phyloP scores from a whole-genome alignment of 2,113 vertebrate genomes.

The Potamarius usumacintae region DNA sequence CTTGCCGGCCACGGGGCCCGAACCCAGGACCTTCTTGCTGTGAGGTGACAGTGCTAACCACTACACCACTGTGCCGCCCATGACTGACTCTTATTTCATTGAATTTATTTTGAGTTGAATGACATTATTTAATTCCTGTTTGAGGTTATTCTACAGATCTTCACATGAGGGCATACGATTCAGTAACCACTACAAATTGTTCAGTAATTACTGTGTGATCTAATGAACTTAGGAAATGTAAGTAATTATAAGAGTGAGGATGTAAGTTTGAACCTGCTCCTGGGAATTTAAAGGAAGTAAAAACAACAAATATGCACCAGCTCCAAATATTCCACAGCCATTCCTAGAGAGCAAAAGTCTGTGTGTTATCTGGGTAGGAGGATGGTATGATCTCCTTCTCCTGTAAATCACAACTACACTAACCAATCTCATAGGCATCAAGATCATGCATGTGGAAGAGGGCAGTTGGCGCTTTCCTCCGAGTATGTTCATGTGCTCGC shows the following conservation, averaged over 20 bases:
- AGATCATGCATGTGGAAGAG: not conserved
- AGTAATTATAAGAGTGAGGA: not conserved
- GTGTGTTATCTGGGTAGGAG: not conserved
- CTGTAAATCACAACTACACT: not conserved
- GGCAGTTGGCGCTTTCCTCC: not conserved
- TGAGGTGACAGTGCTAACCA: too few species aligned
- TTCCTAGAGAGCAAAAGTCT: not conserved
- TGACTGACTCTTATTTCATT: not conserved
- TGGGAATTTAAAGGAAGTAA: not conserved
- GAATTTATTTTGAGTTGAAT: not conserved
- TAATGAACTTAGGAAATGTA: not conserved
- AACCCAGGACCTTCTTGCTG: too few species aligned
- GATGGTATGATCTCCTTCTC: not conserved
- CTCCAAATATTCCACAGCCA: not conserved
- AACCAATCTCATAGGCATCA: not conserved
- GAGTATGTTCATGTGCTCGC: not conserved
- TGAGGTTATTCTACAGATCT: not conserved
- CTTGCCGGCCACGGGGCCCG: too few species aligned
- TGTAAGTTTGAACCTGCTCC: not conserved
- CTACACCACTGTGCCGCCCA: too few species aligned
- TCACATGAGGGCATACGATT: not conserved
- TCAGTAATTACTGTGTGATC: not conserved
- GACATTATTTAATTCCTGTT: not conserved
- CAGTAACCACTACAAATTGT: not conserved
- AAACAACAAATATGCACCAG: not conserved